A percentile compares a stretch with the other conserved stretches of the same genome.
Conservation (phyloP, 35 echinoderm and acorn worm genomes). For the Patiria miniata region DNA sequence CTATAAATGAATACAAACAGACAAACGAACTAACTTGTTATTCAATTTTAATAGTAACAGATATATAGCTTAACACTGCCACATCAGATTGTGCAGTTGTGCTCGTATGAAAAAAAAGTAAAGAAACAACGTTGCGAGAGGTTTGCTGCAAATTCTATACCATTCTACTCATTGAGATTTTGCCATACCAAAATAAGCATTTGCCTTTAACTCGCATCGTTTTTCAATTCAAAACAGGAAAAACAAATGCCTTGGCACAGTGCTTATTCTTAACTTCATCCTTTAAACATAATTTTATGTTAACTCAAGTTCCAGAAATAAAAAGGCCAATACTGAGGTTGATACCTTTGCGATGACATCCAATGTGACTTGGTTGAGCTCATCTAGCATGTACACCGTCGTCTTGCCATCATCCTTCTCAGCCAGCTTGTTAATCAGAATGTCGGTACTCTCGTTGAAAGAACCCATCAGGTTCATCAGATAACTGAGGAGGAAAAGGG, state of each 20-base stretch:
- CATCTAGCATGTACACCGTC: conserved; percentile 29
- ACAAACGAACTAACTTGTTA: neutral
- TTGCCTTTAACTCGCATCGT: too few relatives aligned
- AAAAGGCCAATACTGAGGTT: neutral
- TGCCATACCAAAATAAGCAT: too few relatives aligned
- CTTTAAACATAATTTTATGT: too few relatives aligned
- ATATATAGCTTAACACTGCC: neutral
- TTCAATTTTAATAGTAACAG: neutral
- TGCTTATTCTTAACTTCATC: too few relatives aligned
- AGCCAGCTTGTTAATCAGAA: neutral
- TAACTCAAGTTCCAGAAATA: too few relatives aligned
- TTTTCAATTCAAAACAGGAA: too few relatives aligned
- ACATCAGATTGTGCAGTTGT: too few relatives aligned
- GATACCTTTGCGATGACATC: conserved; percentile 54
- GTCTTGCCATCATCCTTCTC: conserved; percentile 36
- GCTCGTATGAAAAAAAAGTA: too few relatives aligned
- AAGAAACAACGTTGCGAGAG: too few relatives aligned
- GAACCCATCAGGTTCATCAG: conserved; percentile 25
- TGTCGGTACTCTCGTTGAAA: conserved; percentile 42
- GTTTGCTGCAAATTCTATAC: too few relatives aligned
- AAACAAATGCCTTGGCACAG: too few relatives aligned
- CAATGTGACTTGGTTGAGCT: conserved; percentile 39
- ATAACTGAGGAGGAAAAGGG: neutral
- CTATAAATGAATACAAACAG: neutral
- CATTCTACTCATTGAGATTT: too few relatives aligned